Evolutionary conservation across 2,113 vertebrate genomes (phyloP).

Genomic region (Ptyas mucosa): DNA sequence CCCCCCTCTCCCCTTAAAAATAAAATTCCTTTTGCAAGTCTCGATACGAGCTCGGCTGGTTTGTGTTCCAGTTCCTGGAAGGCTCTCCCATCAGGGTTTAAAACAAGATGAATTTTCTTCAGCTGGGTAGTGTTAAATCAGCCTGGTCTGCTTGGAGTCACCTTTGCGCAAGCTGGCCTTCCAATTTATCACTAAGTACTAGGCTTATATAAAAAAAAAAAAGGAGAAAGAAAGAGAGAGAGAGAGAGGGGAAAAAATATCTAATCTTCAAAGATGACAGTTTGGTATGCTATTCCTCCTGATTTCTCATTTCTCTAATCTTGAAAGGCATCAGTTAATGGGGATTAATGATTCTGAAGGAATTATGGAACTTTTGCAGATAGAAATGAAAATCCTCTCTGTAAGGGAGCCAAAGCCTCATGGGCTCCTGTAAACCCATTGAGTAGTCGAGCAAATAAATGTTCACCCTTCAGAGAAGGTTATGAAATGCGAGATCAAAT

Average conservation of each 20-base stretch:
- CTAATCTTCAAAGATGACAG: slow-evolving; percentile 60
- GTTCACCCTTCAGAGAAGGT: too few relatives aligned
- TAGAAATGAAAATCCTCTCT: slow-evolving; percentile 23
- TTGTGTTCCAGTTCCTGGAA: slow-evolving; percentile 60
- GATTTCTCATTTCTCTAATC: slow-evolving; percentile 63
- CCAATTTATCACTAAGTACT: slow-evolving; percentile 58
- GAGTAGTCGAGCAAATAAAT: not conserved
- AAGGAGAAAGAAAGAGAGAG: too few relatives aligned
- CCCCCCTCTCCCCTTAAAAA: not conserved
- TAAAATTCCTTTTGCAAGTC: slow-evolving; percentile 32
- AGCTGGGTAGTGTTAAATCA: slow-evolving; percentile 55
- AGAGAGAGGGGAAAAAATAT: slow-evolving; percentile 9
- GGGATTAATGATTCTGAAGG: slow-evolving; percentile 70
- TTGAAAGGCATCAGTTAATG: slow-evolving; percentile 71
- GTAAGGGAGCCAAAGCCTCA: slow-evolving; percentile 20
- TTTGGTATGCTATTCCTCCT: slow-evolving; percentile 62
- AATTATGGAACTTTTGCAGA: slow-evolving; percentile 56
- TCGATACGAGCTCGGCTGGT: slow-evolving; percentile 30
- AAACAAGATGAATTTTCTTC: slow-evolving; percentile 64
- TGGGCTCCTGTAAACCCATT: slow-evolving; percentile 44
- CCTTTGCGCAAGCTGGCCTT: slow-evolving; percentile 55
- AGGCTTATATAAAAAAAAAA: slow-evolving; percentile 58
- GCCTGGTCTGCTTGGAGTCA: slow-evolving; percentile 47
- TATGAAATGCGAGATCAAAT: too few relatives aligned
- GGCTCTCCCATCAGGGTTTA: slow-evolving; percentile 55